Percentiles rank a stretch among this genome's conserved stretches.
These are phyloP conservation scores for Silurus glanis DNA, from an alignment of 2,113 vertebrate genomes.

Conservation along the genomic window DNA sequence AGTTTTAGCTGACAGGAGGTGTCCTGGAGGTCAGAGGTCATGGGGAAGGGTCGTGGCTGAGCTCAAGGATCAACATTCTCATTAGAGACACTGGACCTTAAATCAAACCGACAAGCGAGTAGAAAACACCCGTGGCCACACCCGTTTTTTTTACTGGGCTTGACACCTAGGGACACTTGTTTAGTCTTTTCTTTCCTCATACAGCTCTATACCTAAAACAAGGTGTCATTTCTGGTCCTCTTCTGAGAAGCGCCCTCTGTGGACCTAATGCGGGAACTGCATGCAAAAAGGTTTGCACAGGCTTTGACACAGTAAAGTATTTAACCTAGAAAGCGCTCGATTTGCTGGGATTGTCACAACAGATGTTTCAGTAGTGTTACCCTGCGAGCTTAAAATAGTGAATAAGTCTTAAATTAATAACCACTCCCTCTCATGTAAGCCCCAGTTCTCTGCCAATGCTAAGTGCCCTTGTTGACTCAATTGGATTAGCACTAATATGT, in stretches of 20 bases:
- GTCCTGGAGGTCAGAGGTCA: constrained; percentile 75
- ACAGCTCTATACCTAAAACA: constrained; percentile 34
- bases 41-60: constrained; percentile 55
- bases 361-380: constrained; percentile 74
- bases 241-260: constrained; percentile 69
- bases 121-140: constrained; percentile 18
- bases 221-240: constrained; percentile 18
- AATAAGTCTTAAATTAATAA: constrained; percentile 77
- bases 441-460: constrained; percentile 76
- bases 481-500: constrained; percentile 83
- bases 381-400: constrained; percentile 73
- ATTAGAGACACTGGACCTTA: constrained; percentile 65
- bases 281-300: constrained; percentile 3
- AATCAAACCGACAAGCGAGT: constrained; percentile 51
- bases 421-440: constrained; percentile 72
- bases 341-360: constrained; percentile 72
- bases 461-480: constrained; percentile 82
- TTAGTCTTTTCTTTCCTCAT: constrained; percentile 10
- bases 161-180: constrained; percentile 36
- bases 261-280: constrained; percentile 51
- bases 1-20: constrained; percentile 71
- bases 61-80: constrained; percentile 68
- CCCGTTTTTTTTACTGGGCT: neutral
- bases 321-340: constrained; percentile 62
- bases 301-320: constrained; percentile 50